These are phyloP conservation scores for Oriolus oriolus DNA, from an alignment of 2,113 vertebrate species.

Conservation along the genomic window DNA sequence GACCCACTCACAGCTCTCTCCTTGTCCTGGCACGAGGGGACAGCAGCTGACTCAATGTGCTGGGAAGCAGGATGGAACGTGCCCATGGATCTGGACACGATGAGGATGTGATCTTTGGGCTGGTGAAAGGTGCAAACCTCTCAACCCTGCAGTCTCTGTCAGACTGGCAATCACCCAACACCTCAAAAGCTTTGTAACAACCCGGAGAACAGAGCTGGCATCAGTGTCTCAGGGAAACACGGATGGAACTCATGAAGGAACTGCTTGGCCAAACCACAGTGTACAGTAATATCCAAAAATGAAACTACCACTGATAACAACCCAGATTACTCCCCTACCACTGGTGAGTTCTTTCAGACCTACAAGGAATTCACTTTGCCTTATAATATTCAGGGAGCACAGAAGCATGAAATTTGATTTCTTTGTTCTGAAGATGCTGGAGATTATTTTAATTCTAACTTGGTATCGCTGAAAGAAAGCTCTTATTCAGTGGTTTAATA, in stretches of 20 bases:
- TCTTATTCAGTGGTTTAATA: conserved; percentile 4
- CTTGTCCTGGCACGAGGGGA: not conserved
- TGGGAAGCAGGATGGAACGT: not conserved
- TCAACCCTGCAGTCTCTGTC: rapidly evolving
- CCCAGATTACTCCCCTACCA: not conserved
- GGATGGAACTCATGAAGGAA: not conserved
- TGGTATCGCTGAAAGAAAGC: not conserved
- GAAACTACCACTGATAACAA: not conserved
- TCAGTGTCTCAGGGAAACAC: not conserved
- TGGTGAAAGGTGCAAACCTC: not conserved
- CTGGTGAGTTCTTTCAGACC: not conserved
- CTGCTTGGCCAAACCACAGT: not conserved
- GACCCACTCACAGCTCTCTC: not conserved
- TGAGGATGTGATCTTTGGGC: not conserved
- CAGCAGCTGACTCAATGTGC: not conserved
- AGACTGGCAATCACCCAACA: not conserved
- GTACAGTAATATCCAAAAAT: not conserved
- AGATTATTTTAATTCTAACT: conserved; percentile 30
- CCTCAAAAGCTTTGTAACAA: not conserved
- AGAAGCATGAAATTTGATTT: conserved; percentile 45
- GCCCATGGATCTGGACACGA: too few species aligned
- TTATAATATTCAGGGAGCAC: not conserved
- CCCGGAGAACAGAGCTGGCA: not conserved
- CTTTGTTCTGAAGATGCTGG: conserved; percentile 12
- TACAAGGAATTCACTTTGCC: not conserved